Percentiles rank a stretch among this genome's conserved stretches.
These are phyloP conservation scores for Pogona vitticeps DNA, from an alignment of 2,113 vertebrate species.

Conservation along the genomic window DNA sequence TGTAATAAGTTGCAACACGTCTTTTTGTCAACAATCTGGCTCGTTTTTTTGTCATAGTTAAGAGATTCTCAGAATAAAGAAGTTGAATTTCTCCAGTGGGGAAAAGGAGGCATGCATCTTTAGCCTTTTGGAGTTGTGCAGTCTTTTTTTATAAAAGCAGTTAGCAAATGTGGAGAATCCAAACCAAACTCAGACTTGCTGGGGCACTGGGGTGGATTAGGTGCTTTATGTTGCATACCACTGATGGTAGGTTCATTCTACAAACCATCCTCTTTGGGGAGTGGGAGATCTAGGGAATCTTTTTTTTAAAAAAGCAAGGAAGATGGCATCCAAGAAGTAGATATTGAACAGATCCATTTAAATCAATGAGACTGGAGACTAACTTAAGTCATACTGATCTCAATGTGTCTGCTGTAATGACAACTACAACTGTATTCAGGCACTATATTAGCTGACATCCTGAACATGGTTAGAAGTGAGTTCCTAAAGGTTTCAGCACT, in stretches of 20 bases:
- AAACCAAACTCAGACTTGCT: no score
- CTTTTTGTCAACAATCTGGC: conserved; percentile 57
- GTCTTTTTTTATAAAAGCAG: no score
- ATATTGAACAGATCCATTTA: neutral
- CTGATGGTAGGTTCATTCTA: neutral
- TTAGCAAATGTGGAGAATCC: no score
- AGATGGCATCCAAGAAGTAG: neutral
- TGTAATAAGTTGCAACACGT: conserved; percentile 41
- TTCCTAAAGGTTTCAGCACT: no score
- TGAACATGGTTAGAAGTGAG: no score
- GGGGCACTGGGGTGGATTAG: neutral
- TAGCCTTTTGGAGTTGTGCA: neutral
- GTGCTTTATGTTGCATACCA: neutral
- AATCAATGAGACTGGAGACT: neutral
- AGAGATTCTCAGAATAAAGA: neutral
- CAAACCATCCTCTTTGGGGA: neutral
- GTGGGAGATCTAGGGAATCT: neutral
- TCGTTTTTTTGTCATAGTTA: neutral
- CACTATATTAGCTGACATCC: no score
- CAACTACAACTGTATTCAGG: no score
- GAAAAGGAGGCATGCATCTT: neutral
- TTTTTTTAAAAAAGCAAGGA: neutral
- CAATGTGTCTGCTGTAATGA: neutral
- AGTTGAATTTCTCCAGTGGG: neutral
- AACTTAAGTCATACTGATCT: neutral